Percentiles rank a stretch among this genome's conserved stretches.
These are phyloP conservation scores for Psylliodes chrysocephalus DNA, from an alignment of 2,888 invertebrate species.

Conservation along the genomic window DNA sequence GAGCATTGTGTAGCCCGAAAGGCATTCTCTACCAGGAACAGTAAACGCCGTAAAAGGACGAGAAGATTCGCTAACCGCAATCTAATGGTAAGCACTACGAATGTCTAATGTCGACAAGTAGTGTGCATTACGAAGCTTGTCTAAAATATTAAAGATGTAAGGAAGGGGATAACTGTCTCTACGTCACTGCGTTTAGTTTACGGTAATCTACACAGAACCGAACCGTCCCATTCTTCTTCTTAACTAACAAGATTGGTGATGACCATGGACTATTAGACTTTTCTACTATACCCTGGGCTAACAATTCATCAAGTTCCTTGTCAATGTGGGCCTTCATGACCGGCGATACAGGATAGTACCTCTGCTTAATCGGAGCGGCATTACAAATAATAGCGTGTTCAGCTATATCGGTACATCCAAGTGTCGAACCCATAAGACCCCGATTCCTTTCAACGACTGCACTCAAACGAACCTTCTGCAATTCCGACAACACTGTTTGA, in stretches of 20 bases:
- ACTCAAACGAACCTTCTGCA: background rate
- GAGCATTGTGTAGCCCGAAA: constrained; percentile 46
- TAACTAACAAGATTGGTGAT: constrained; percentile 23
- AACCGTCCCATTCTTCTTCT: constrained; percentile 1
- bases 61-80: too few relatives aligned
- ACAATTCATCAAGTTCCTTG: background rate
- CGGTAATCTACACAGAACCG: too few relatives aligned
- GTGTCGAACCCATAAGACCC: constrained; percentile 31
- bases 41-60: too few relatives aligned
- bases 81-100: too few relatives aligned
- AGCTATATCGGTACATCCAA: constrained; percentile 22
- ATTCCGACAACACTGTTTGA: background rate
- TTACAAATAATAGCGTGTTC: too few relatives aligned
- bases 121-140: too few relatives aligned
- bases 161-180: too few relatives aligned
- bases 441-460: constrained; percentile 26
- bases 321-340: too few relatives aligned
- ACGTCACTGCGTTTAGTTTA: too few relatives aligned
- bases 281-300: background rate
- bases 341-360: too few relatives aligned
- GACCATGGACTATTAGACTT: constrained; percentile 28
- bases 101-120: too few relatives aligned
- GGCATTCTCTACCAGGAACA: constrained; percentile 47
- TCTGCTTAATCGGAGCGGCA: too few relatives aligned
- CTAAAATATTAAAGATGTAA: constrained; percentile 38